phyloP scores from a whole-genome alignment of 2,888 invertebrate species.

The Melieria omissa region DNA sequence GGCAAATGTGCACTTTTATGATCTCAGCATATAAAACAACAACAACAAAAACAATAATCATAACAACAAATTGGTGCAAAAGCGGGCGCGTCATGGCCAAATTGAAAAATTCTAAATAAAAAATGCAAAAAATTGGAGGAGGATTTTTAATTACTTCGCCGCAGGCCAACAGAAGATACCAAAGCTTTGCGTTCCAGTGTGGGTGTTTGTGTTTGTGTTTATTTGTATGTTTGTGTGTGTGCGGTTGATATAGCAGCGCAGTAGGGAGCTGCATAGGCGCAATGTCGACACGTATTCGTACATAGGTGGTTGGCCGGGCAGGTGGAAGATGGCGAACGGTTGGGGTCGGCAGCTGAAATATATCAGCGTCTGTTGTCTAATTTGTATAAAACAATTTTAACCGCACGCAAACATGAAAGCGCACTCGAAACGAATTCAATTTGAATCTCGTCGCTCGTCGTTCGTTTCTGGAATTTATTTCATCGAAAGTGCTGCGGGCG shows the following conservation, averaged over 20 bases:
- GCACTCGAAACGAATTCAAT: neutral
- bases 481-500: slow-evolving; percentile 28
- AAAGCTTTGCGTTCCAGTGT: slow-evolving; percentile 3
- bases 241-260: neutral
- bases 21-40: neutral
- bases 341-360: neutral
- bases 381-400: slow-evolving; percentile 37
- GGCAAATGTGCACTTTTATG: neutral
- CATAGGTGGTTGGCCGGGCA: too few relatives aligned
- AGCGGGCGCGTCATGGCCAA: too few relatives aligned
- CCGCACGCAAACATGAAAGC: slow-evolving; percentile 31
- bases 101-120: too few relatives aligned
- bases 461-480: slow-evolving; percentile 17
- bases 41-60: neutral
- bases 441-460: too few relatives aligned
- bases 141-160: slow-evolving; percentile 36
- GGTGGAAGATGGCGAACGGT: slow-evolving; percentile 3
- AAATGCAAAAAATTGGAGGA: neutral
- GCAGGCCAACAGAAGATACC: slow-evolving; percentile 14
- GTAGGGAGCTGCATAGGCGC: neutral
- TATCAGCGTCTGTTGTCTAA: slow-evolving; percentile 19
- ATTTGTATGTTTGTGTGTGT: neutral
- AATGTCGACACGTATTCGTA: neutral
- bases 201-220: neutral
- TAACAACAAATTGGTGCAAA: too few relatives aligned